Conservation (phyloP, 1,140 invertebrate genomes). For the Eumeta japonica region DNA sequence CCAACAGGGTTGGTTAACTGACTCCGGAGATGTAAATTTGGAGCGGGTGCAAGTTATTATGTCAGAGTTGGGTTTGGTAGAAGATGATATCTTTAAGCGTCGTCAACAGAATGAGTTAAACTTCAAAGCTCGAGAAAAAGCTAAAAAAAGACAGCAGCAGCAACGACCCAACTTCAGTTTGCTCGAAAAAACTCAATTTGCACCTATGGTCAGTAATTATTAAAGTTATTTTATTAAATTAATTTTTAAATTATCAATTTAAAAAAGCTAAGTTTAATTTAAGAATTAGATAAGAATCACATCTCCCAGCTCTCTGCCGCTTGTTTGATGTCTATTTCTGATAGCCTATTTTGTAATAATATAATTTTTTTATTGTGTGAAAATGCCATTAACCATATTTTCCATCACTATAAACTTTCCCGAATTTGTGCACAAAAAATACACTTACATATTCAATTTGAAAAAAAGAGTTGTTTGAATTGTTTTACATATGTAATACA, state of each 20-base stretch:
- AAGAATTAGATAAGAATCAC: background rate
- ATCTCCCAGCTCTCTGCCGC: background rate
- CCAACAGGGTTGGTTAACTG: constrained; percentile 91
- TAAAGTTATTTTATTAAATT: background rate
- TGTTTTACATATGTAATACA: too few relatives aligned
- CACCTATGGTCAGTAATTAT: constrained; percentile 66
- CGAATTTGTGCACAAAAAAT: too few relatives aligned
- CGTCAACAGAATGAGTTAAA: constrained; percentile 82
- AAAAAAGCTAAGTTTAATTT: background rate
- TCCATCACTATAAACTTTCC: too few relatives aligned
- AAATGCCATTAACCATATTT: too few relatives aligned
- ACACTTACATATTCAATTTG: too few relatives aligned
- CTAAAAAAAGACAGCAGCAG: constrained; percentile 61
- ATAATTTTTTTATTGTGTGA: too few relatives aligned
- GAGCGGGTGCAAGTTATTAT: constrained; percentile 93
- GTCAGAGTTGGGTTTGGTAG: constrained; percentile 86
- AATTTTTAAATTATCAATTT: background rate
- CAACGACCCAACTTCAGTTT: constrained; percentile 69
- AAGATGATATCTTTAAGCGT: constrained; percentile 97
- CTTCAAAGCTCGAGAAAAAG: constrained; percentile 77
- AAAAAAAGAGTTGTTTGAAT: too few relatives aligned
- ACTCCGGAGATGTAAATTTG: constrained; percentile 91
- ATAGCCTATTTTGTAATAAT: too few relatives aligned
- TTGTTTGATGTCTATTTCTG: background rate
- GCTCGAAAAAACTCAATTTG: constrained; percentile 70